Percentiles rank a stretch among this genome's conserved stretches.
These are phyloP conservation scores for Mylabris sibirica DNA, from an alignment of 2,888 invertebrate genomes.

Conservation along the genomic window DNA sequence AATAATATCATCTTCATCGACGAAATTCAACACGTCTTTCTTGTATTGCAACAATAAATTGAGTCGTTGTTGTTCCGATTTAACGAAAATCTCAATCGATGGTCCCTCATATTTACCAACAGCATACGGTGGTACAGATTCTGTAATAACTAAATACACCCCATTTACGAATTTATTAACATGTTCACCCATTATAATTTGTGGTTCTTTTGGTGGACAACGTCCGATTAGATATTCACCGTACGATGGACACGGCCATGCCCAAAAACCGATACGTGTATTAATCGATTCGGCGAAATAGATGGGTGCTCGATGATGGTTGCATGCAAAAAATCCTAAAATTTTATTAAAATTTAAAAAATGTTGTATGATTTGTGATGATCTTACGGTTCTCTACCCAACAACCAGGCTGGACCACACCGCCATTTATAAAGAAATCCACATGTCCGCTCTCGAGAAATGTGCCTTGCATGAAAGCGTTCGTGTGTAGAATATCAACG, in stretches of 20 bases:
- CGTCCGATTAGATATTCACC: conserved; percentile 66
- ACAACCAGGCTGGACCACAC: conserved; percentile 74
- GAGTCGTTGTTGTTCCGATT: conserved; percentile 29
- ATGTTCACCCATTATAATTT: conserved; percentile 64
- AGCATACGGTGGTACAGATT: conserved; percentile 66
- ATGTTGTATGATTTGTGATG: neutral
- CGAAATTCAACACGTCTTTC: conserved; percentile 43
- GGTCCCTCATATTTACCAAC: conserved; percentile 66
- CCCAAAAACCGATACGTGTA: conserved; percentile 70
- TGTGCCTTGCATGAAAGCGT: conserved; percentile 73
- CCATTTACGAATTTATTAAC: conserved; percentile 59
- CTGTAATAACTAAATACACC: conserved; percentile 67
- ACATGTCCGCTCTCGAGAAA: conserved; percentile 72
- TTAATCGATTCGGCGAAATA: conserved; percentile 74
- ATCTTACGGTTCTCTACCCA: conserved; percentile 60
- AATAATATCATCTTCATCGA: conserved; percentile 44
- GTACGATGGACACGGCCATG: conserved; percentile 70
- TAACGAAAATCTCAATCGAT: conserved; percentile 48
- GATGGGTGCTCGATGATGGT: conserved; percentile 69
- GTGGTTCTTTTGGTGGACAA: conserved; percentile 65
- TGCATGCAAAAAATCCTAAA: conserved; percentile 69
- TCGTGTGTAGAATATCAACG: conserved; percentile 77
- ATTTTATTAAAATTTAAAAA: conserved; percentile 25
- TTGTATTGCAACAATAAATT: conserved; percentile 38
- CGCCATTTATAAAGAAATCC: conserved; percentile 78